Evolutionary conservation across 2,888 invertebrate species (phyloP).

Genomic region (Panorpa germanica): DNA sequence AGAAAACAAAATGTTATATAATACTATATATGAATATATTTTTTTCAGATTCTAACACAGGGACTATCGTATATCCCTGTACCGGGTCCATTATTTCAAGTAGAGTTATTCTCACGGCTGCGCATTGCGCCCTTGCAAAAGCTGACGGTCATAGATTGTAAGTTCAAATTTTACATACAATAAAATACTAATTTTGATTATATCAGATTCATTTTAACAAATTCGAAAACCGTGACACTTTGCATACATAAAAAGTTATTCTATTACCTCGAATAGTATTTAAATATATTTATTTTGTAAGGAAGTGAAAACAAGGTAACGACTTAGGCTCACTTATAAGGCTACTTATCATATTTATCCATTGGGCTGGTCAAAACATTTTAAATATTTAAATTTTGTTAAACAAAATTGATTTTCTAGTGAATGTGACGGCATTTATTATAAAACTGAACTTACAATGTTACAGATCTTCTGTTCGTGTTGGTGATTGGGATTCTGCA

Average conservation of each 20-base stretch:
- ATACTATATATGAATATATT: slow-evolving; percentile 8
- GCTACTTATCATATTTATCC: no score
- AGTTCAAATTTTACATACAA: slow-evolving; percentile 19
- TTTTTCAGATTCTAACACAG: slow-evolving; percentile 40
- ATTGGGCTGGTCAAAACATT: no score
- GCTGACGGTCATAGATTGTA: slow-evolving; percentile 58
- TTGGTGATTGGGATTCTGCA: slow-evolving; percentile 56
- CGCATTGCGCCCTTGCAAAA: slow-evolving; percentile 61
- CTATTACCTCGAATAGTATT: slow-evolving; percentile 4
- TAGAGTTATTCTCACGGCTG: slow-evolving; percentile 48
- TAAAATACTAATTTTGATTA: slow-evolving; percentile 6
- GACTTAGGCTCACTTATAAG: no score
- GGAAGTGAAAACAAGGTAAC: no score
- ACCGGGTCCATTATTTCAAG: slow-evolving; percentile 51
- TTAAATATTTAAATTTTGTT: background rate
- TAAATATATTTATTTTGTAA: no score
- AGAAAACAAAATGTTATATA: background rate
- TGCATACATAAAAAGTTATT: background rate
- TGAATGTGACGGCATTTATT: no score
- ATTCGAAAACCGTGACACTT: background rate
- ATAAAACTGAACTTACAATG: no score
- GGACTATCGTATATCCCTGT: slow-evolving; percentile 54
- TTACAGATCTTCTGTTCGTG: slow-evolving; percentile 47
- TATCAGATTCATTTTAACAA: slow-evolving; percentile 2
- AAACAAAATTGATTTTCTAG: background rate